phyloP scores from a whole-genome alignment of 2,888 invertebrate genomes.

The Brachyptera risi region DNA sequence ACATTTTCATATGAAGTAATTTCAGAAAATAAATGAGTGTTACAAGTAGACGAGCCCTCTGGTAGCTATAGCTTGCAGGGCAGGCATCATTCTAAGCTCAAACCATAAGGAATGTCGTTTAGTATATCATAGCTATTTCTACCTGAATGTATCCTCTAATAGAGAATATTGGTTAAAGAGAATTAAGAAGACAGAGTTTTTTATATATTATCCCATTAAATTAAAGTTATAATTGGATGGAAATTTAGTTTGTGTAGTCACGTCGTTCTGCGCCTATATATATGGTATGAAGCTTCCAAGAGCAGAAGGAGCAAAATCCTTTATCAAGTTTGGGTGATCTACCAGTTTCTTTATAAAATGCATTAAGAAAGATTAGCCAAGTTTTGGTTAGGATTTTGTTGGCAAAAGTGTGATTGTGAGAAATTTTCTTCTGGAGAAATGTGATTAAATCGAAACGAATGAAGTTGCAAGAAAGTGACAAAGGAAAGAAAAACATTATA shows the following conservation, averaged over 20 bases:
- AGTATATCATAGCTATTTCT: slow-evolving; percentile 4
- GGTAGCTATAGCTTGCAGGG: neutral
- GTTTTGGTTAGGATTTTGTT: slow-evolving; percentile 10
- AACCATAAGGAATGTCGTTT: neutral
- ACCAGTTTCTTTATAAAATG: neutral
- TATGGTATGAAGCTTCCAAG: neutral
- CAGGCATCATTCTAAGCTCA: neutral
- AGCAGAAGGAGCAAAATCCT: neutral
- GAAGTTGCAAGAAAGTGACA: slow-evolving; percentile 3
- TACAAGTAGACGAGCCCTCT: no score
- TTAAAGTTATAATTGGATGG: slow-evolving; percentile 20
- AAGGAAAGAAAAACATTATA: neutral
- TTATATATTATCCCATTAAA: slow-evolving; percentile 17
- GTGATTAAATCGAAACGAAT: neutral
- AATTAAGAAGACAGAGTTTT: neutral
- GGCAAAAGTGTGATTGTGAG: slow-evolving; percentile 18
- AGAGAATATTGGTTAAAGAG: slow-evolving; percentile 2
- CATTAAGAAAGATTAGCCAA: slow-evolving; percentile 9
- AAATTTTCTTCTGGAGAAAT: neutral
- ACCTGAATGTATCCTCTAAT: neutral
- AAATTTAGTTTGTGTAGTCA: slow-evolving; percentile 6
- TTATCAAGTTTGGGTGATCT: slow-evolving; percentile 8
- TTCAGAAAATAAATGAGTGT: neutral
- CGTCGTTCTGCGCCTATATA: neutral
- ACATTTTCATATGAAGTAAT: slow-evolving; percentile 2